Evolutionary conservation across 2,888 invertebrate species (phyloP).

Genomic region (Aelia acuminata): DNA sequence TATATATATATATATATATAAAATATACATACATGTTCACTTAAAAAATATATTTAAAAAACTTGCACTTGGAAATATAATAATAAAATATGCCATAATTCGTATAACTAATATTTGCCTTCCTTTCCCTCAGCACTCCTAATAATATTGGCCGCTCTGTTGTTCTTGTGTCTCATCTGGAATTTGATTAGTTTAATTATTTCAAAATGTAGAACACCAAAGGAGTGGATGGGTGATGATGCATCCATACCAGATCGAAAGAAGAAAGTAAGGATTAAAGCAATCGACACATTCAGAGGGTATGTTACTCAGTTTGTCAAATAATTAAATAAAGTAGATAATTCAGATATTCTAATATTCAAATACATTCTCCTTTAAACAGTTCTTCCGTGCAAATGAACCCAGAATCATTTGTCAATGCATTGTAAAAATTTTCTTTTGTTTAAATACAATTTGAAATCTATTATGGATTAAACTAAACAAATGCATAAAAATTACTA

Average conservation of each 20-base stretch:
- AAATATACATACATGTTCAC: neutral
- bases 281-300: slow-evolving; percentile 87
- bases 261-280: slow-evolving; percentile 73
- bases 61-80: neutral
- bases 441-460: too few species aligned
- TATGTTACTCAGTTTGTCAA: slow-evolving; percentile 69
- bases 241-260: slow-evolving; percentile 59
- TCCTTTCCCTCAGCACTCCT: slow-evolving; percentile 61
- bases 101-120: neutral
- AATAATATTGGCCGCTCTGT: slow-evolving; percentile 61
- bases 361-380: too few species aligned
- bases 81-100: neutral
- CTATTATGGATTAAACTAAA: too few species aligned
- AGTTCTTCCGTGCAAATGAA: too few species aligned
- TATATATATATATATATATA: too few species aligned
- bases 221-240: slow-evolving; percentile 57
- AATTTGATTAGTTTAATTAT: slow-evolving; percentile 64
- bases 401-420: too few species aligned
- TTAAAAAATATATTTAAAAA: neutral
- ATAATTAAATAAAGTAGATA: neutral
- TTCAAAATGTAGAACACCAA: slow-evolving; percentile 60
- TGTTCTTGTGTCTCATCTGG: slow-evolving; percentile 59
- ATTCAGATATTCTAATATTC: too few species aligned
- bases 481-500: too few species aligned
- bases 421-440: too few species aligned